Conservation (phyloP, 1,140 invertebrate genomes). For the Brachystomella parvula region DNA sequence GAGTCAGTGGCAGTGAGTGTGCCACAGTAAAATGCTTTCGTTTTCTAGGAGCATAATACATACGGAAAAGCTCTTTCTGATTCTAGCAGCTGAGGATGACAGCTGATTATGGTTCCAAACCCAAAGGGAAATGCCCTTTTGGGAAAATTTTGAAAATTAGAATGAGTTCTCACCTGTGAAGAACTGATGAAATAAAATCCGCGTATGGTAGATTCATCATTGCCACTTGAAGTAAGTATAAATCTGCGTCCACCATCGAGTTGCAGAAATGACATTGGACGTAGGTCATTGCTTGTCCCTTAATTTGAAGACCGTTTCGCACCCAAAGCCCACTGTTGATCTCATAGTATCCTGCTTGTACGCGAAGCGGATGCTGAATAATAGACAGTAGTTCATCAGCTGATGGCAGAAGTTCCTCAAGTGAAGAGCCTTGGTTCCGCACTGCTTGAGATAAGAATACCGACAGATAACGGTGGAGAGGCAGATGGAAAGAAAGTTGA, state of each 20-base stretch:
- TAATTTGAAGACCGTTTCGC: slow-evolving; percentile 91
- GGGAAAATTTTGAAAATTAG: too few species aligned
- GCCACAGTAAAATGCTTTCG: too few species aligned
- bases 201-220: slow-evolving; percentile 77
- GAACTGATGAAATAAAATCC: slow-evolving; percentile 72
- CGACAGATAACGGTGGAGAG: slow-evolving; percentile 86
- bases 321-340: slow-evolving; percentile 91
- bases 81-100: too few species aligned
- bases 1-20: too few species aligned
- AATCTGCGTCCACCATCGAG: slow-evolving; percentile 93
- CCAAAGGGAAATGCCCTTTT: too few species aligned
- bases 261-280: slow-evolving; percentile 98
- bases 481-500: slow-evolving; percentile 89
- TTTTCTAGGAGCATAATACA: too few species aligned
- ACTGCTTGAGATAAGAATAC: slow-evolving; percentile 86
- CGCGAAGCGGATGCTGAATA: slow-evolving; percentile 79
- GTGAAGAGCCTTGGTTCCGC: slow-evolving; percentile 65
- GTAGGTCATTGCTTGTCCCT: slow-evolving; percentile 97
- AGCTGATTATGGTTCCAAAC: too few species aligned
- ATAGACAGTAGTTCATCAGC: slow-evolving; percentile 67
- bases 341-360: slow-evolving; percentile 92
- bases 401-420: slow-evolving; percentile 70
- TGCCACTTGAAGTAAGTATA: slow-evolving; percentile 87
- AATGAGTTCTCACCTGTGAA: slow-evolving; percentile 80
- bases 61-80: too few species aligned